These are phyloP conservation scores for Sturmia bella DNA, from an alignment of 2,888 invertebrate species.

Conservation along the genomic window DNA sequence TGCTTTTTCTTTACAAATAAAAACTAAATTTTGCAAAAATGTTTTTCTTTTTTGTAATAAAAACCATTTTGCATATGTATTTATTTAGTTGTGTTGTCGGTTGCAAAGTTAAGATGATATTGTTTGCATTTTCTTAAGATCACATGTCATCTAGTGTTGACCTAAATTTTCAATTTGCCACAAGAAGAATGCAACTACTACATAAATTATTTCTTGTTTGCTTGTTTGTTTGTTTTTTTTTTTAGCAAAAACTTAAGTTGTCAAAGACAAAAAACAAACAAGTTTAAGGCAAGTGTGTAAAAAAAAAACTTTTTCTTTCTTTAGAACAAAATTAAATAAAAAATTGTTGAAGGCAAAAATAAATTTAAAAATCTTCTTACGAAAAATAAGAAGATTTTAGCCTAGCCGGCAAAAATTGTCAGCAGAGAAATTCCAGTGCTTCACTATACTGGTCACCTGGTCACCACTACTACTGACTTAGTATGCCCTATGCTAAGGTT, in stretches of 20 bases:
- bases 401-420: too few species aligned
- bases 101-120: conserved; percentile 5
- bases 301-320: neutral
- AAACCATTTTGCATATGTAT: neutral
- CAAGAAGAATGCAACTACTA: neutral
- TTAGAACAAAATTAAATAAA: too few species aligned
- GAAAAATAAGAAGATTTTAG: too few species aligned
- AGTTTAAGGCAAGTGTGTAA: conserved; percentile 2
- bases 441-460: too few species aligned
- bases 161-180: conserved; percentile 30
- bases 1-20: neutral
- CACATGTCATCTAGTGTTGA: conserved; percentile 32
- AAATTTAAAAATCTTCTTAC: too few species aligned
- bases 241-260: neutral
- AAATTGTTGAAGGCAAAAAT: too few species aligned
- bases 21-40: neutral
- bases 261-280: conserved; percentile 7
- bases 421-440: too few species aligned
- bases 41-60: neutral
- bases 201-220: neutral
- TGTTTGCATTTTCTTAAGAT: neutral
- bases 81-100: neutral
- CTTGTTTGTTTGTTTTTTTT: too few species aligned
- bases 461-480: too few species aligned
- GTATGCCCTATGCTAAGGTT: too few species aligned